phyloP scores from a whole-genome alignment of 2,888 invertebrate genomes.

The Perizoma flavofasciatum region DNA sequence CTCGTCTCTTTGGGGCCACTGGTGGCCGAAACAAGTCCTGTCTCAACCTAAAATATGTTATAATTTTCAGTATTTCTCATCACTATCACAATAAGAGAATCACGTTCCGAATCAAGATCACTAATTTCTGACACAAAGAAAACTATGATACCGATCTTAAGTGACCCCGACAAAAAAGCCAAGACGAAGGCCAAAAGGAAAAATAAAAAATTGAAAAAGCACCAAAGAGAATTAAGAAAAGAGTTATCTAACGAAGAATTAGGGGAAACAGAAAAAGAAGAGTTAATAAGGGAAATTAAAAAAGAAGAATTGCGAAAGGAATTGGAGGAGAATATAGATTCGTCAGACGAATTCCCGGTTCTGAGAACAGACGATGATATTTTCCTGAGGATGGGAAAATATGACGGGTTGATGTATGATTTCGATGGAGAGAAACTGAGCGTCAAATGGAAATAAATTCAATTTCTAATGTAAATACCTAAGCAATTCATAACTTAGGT shows the following conservation, averaged over 20 bases:
- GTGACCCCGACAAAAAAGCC: background rate
- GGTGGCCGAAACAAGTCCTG: no score
- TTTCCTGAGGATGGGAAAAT: conserved; percentile 3
- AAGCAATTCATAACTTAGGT: no score
- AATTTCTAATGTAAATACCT: background rate
- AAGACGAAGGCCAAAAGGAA: background rate
- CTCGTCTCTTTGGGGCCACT: no score
- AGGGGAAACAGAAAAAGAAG: background rate
- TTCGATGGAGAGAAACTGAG: conserved; percentile 26
- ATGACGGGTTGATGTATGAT: conserved; percentile 26
- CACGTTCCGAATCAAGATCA: background rate
- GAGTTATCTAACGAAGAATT: background rate
- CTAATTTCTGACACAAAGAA: background rate
- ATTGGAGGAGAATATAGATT: background rate
- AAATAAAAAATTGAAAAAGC: background rate
- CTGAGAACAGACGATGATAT: conserved; percentile 8
- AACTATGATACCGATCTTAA: background rate
- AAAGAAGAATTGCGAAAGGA: no score
- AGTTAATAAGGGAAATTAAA: background rate
- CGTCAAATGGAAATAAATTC: conserved; percentile 19
- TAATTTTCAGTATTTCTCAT: background rate
- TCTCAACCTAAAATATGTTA: background rate
- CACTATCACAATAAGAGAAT: background rate
- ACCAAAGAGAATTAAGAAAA: background rate
- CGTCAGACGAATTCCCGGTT: conserved; percentile 7